Evolutionary conservation across 2,113 vertebrate species (phyloP).

Genomic region (Maccullochella peelii): DNA sequence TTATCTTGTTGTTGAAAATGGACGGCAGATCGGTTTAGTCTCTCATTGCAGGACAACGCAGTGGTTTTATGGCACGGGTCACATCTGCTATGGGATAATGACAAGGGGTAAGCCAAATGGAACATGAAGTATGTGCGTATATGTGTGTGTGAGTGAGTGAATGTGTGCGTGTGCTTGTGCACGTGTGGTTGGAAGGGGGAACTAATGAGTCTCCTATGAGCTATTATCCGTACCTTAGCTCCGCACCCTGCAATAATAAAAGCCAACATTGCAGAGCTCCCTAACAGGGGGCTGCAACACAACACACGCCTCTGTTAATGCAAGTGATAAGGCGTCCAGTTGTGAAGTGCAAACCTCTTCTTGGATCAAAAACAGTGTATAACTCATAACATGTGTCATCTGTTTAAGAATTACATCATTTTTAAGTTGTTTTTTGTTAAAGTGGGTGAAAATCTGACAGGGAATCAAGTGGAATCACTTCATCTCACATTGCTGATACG

Average conservation of each 20-base stretch:
- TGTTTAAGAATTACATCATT: neutral
- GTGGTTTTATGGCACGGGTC: slow-evolving; percentile 73
- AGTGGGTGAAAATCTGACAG: too few relatives aligned
- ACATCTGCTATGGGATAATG: slow-evolving; percentile 82
- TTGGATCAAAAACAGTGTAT: neutral
- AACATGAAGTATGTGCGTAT: slow-evolving; percentile 62
- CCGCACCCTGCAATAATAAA: slow-evolving; percentile 70
- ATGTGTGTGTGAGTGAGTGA: slow-evolving; percentile 18
- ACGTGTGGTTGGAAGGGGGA: slow-evolving; percentile 45
- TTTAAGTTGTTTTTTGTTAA: neutral
- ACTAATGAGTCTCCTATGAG: slow-evolving; percentile 81
- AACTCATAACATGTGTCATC: neutral
- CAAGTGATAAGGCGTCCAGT: slow-evolving; percentile 16
- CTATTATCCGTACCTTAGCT: slow-evolving; percentile 72
- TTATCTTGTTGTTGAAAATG: slow-evolving; percentile 26
- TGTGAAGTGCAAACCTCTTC: slow-evolving; percentile 3
- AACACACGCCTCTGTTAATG: slow-evolving; percentile 40
- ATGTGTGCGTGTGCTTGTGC: neutral
- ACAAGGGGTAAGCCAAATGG: slow-evolving; percentile 80
- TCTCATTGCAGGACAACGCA: slow-evolving; percentile 65
- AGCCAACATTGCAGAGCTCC: slow-evolving; percentile 64
- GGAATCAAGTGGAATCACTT: neutral
- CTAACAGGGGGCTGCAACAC: slow-evolving; percentile 55
- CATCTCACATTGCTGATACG: neutral
- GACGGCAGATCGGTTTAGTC: slow-evolving; percentile 27